Evolutionary conservation across 2,113 vertebrate species (phyloP), one percentile per base, ranked within the genome.

Genomic region (Zosterops pallidus): DNA sequence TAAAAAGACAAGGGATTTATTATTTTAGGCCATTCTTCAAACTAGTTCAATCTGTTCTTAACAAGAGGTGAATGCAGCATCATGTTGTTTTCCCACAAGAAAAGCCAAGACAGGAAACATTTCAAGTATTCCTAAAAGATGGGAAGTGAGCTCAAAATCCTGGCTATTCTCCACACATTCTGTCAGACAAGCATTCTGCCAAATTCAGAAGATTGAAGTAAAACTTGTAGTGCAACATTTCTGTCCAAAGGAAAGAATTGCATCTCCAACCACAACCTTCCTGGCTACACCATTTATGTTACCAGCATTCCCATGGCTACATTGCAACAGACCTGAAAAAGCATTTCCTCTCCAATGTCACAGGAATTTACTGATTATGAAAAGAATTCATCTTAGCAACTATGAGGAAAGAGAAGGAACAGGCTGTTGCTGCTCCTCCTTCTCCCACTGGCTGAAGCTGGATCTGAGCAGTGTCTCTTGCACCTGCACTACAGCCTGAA

Each of bases 91-190:
- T 17, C 64, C 20, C 44, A 33, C 18, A 77, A 55, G 24, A 46
- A 56, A 49, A 70, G 15, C 33, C 0, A 0, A 47, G 19, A 52
- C 6, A 64, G 47, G 11, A 79, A 14, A 52, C 17, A 59, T n/a
- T 41, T 28, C 37, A 53, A 83, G 29, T 24, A 29, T 21, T 71
- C 56, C 56, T 72, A 86, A 47, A 80, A 67, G 55, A 56, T 5
- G 4, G 47, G 21, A 93, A 86, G 56, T 5, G 33, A 90, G 33
- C 12, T 23, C 53, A 52, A 76, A 42, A 60, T 12, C 37, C 31
- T 37, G 28, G 17, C 39, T 87, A 5, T 35, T 29, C 44, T 89
- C 18, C 33, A 55, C 25, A 18, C 4, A 24, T 3, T 70, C 60
- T 57, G 28, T 21, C 49, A 77, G 37, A 74, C 0, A 1, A 81